Evolutionary conservation across 2,888 invertebrate species (phyloP), one percentile per base, ranked within the genome.

Genomic region (Neoitamus cyanurus): DNA sequence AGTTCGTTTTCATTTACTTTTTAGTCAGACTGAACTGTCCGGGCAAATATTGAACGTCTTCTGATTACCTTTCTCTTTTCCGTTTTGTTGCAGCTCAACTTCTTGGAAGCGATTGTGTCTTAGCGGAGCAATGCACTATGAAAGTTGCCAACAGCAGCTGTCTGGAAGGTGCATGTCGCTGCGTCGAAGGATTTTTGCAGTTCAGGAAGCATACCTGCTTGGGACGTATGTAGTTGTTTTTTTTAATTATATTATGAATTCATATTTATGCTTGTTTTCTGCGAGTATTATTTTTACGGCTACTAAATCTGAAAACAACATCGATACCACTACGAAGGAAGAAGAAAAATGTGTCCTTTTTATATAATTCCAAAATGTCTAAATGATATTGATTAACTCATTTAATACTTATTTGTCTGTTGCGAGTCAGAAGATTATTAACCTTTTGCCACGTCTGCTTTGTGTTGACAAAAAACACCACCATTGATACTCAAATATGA

Each of bases 141-240:
- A 97, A 97, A 91, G 97, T 97, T 83, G 96, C 96, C 20, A 96
- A 97, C 92, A 97, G 97, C 90, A 95, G 95, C 87, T 97, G 97
- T 88, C 92, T 95, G 88, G 95, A 96, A 85, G 96, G 96, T 46
- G 94, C 95, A 75, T 97, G 97, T 90, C 94, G 95, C 69, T 97
- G 97, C 91, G 94, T 95, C 85, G 95, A 95, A 88, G 96, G 96
- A 87, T 96, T 95, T 92, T 93, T 97, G 86, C 96, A 97, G 90
- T 97, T 96, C 92, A 94, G 97, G 89, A 95, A 96, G 89, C 97
- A 97, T 91, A 97, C 97, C 68, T 97, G 97, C 90, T 93, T 97
- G 84, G 95, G 95, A 90, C 97, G 97, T 97, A 94, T 96, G 97
- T 95, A 72, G 31, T 31, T 31, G 2, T 3, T 31, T 3, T 28